A percentile compares a stretch with the other conserved stretches of the same genome.
phyloP scores from a whole-genome alignment of 2,113 vertebrate species.

The Corythornis vintsioides region DNA sequence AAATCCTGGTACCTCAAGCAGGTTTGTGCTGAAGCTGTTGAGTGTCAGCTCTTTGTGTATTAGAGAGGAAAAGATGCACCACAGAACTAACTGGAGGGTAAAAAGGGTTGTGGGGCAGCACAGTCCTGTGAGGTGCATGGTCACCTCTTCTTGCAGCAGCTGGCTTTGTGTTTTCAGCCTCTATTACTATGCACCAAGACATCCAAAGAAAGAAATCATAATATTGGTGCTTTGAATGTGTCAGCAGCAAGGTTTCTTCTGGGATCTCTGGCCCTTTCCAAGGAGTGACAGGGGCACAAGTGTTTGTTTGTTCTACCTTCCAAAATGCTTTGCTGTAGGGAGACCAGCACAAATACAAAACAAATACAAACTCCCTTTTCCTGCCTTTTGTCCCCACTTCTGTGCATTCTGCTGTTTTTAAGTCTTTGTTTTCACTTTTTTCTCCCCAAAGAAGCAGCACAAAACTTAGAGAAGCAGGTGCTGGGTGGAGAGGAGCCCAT shows the following conservation, averaged over 20 bases:
- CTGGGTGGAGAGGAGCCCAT: background rate
- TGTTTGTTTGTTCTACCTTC: background rate
- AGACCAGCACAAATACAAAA: background rate
- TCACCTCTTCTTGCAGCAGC: background rate
- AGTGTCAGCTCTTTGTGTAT: background rate
- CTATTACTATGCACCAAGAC: background rate
- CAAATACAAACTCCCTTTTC: background rate
- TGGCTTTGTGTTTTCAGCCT: background rate
- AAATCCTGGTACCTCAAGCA: background rate
- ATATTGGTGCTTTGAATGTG: background rate
- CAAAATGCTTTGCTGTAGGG: background rate
- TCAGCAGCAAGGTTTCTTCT: background rate
- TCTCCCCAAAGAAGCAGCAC: background rate
- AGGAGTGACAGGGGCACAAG: background rate
- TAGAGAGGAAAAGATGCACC: background rate
- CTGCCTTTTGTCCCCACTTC: background rate
- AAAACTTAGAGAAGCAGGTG: background rate
- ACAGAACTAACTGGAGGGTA: background rate
- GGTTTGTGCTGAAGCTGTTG: accelerated
- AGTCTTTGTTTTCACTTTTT: background rate
- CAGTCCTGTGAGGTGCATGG: background rate
- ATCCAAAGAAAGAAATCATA: background rate
- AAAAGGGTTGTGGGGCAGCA: background rate
- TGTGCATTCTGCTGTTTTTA: background rate
- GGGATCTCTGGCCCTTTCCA: background rate